A percentile compares a stretch with the other conserved stretches of the same genome.
phyloP scores from a whole-genome alignment of 2,797 vertebrate species.

The Otolemur crassicaudatus region DNA sequence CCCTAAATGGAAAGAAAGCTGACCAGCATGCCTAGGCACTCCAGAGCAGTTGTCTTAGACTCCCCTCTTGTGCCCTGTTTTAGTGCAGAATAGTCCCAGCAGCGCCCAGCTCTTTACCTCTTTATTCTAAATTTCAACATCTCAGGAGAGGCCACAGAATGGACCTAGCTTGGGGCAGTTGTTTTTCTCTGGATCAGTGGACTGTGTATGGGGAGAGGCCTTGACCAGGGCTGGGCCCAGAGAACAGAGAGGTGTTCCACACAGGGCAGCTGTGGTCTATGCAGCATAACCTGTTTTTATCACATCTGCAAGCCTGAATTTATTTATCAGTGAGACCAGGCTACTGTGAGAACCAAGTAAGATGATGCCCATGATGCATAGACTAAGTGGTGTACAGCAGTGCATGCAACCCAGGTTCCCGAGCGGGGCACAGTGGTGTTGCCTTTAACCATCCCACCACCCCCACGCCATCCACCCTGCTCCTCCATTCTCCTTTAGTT shows the following conservation, averaged over 20 bases:
- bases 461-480: background rate
- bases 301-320: background rate
- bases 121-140: background rate
- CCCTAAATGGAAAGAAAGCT: background rate
- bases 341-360: too few species aligned
- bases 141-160: background rate
- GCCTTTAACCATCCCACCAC: background rate
- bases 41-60: accelerated
- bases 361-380: background rate
- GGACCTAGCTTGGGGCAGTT: background rate
- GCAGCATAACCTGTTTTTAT: background rate
- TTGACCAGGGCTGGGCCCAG: background rate
- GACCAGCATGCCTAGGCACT: background rate
- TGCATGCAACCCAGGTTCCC: background rate
- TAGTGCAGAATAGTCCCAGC: accelerated
- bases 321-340: background rate
- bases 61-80: background rate
- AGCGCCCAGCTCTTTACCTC: background rate
- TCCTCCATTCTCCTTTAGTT: background rate
- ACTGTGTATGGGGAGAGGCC: background rate
- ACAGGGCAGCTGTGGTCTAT: background rate
- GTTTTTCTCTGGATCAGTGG: background rate
- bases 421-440: too few species aligned
- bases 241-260: accelerated
- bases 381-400: background rate